Base-by-base conservation (phyloP, 2,113 vertebrate genomes). In the Salvelinus sp. region DNA sequence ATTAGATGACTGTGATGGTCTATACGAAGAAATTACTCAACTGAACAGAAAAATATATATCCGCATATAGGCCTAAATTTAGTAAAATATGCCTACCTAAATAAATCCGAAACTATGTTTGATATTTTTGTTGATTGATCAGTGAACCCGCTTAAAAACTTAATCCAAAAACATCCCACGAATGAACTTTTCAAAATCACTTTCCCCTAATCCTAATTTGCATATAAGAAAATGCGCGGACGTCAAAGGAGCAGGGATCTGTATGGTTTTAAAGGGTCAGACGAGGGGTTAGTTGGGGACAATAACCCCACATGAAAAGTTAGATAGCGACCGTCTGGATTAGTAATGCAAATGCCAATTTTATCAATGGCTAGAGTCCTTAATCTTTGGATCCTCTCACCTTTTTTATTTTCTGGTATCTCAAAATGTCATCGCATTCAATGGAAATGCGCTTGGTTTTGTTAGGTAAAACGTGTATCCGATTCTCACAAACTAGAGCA, bases 121-220 rank as follows among this genome's bases (percentile, higher is more conserved):
- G 38, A 10, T 44, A 44, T 44, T 44, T 10, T 44, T 44, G 7
- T 10, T 44, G 58, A 62, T n/a, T 66, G 14, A 66, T 66, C 9
- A 44, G 25, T 22, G 7, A 16, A 81, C 78, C 83, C 71, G 72
- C 63, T 30, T 78, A 82, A 71, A 73, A 76, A 72, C 83, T 75
- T 86, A 90, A 44, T 91, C 89, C 82, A 90, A 90, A 91, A 91
- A 91, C 88, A 90, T 90, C 87, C 89, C 84, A 81, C 75, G 78
- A 71, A 83, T 22, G 72, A 86, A 80, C 79, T 30, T 73, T 23
- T 27, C 33, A 71, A 68, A 86, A 90, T 82, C 79, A 87, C 79
- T 38, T 74, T 82, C 60, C 74, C 83, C 75, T 90, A 91, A 92
- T 90, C 90, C 88, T 85, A 89, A 90, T 92, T 91, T 91, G 86